Conservation (phyloP, 2,888 invertebrate species). For the Bellardia pandia region DNA sequence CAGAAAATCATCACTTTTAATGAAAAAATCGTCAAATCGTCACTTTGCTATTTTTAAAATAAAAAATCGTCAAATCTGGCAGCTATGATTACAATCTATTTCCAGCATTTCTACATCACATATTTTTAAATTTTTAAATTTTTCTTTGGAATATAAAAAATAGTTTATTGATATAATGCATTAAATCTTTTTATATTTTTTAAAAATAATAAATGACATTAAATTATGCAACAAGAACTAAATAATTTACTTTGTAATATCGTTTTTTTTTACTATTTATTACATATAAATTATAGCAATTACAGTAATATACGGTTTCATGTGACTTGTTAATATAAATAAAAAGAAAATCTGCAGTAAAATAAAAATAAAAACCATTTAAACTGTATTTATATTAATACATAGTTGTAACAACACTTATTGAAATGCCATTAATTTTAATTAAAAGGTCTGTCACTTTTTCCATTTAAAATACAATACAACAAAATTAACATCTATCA, state of each 20-base stretch:
- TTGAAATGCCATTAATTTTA: slow-evolving; percentile 56
- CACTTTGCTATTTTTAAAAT: too few relatives aligned
- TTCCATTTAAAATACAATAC: slow-evolving; percentile 21
- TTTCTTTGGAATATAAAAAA: too few relatives aligned
- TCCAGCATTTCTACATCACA: too few relatives aligned
- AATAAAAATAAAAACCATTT: neutral
- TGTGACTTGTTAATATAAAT: neutral
- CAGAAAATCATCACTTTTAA: too few relatives aligned
- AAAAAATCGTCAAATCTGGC: too few relatives aligned
- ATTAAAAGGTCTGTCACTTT: slow-evolving; percentile 47
- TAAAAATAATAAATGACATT: neutral
- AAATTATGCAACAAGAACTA: neutral
- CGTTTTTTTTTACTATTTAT: neutral
- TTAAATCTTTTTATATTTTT: too few relatives aligned
- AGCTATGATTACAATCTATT: too few relatives aligned
- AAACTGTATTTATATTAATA: slow-evolving; percentile 1
- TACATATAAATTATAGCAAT: neutral
- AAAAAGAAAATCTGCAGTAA: neutral
- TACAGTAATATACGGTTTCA: slow-evolving; percentile 13
- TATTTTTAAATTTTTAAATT: too few relatives aligned
- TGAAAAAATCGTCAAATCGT: too few relatives aligned
- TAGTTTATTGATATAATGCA: too few relatives aligned
- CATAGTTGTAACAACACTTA: slow-evolving; percentile 14
- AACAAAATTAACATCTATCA: slow-evolving; percentile 2
- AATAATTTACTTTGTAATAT: neutral